Base-by-base conservation (phyloP, 1,140 invertebrate genomes). In the Paracyclopina nana region DNA sequence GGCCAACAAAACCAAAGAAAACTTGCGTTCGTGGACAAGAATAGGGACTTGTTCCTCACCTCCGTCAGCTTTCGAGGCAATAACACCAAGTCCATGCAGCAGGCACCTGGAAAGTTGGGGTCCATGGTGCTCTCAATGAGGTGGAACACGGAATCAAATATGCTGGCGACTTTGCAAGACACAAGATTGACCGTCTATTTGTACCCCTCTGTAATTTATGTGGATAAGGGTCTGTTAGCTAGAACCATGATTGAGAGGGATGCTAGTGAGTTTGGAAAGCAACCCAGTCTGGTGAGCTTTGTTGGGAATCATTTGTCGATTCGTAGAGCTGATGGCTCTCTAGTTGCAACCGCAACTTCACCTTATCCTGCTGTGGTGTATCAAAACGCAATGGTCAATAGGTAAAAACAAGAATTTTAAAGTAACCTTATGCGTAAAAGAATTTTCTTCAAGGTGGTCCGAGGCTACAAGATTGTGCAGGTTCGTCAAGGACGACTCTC, bases 71-170 rank as follows among this genome's bases (percentile, higher is more conserved):
- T 74, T 42, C 70, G 69, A 52, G 76, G 77, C 46, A 54, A 31
- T 25, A 51, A 31, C 40, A 22, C 52, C 16, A 54, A 34, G 52
- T 54, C 43, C 24, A 54, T 44, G 46, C 48, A 52, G 44, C 40
- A 34, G 6, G 28, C 48, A 34, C 6, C 54, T 46, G 53, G 51
- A 41, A 46, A 44, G 42, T 41, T 53, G 46, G 48, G 54, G 46
- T 25, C 52, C 40, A 83, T 86, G 72, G 74, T 86, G 1, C 74
- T 80, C 27, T 76, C 77, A 12, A 72, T 88, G 38, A 68, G 68
- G 54, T 91, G 86, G 83, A 83, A 85, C 57, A 76, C 76, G 46
- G 74, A 77, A 51, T 73, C 78, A 1, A 87, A 87, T 62, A 82
- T 88, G 59, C 64, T 92, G 53, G 80, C 79, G 22, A 80, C 79